Conservation (phyloP, 2,797 vertebrate species). For the Cyprinodon diabolis region DNA sequence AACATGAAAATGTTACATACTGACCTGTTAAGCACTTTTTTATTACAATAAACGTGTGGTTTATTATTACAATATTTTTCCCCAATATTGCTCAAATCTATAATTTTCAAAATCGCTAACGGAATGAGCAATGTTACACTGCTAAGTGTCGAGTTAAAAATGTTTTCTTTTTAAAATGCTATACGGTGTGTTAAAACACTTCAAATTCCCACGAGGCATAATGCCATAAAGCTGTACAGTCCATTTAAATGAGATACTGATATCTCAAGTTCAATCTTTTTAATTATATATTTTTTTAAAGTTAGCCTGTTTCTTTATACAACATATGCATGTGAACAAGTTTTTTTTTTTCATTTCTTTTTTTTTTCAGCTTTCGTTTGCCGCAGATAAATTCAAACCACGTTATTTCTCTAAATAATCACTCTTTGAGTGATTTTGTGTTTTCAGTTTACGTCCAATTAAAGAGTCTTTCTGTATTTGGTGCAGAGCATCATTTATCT, state of each 20-base stretch:
- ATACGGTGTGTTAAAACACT: not conserved
- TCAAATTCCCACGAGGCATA: not conserved
- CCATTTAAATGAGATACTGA: not conserved
- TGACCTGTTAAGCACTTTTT: not conserved
- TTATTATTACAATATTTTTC: not conserved
- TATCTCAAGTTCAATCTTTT: not conserved
- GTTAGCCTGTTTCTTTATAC: not conserved
- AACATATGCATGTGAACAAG: not conserved
- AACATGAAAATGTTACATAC: not conserved
- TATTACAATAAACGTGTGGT: not conserved
- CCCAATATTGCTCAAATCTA: not conserved
- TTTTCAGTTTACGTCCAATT: conserved; percentile 35
- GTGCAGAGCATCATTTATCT: conserved; percentile 76
- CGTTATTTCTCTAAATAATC: conserved; percentile 5
- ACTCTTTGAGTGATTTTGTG: conserved; percentile 13
- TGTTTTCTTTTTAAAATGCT: not conserved
- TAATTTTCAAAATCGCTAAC: not conserved
- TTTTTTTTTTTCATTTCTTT: not conserved
- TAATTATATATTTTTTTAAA: not conserved
- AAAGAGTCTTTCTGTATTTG: conserved; percentile 48
- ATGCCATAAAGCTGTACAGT: not conserved
- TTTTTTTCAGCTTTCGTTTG: not conserved
- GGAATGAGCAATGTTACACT: not conserved
- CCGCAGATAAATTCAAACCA: not conserved
- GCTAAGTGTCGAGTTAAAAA: not conserved